Base-by-base conservation (phyloP, 2,797 vertebrate genomes). In the Ctenochaetus hawaiiensis region DNA sequence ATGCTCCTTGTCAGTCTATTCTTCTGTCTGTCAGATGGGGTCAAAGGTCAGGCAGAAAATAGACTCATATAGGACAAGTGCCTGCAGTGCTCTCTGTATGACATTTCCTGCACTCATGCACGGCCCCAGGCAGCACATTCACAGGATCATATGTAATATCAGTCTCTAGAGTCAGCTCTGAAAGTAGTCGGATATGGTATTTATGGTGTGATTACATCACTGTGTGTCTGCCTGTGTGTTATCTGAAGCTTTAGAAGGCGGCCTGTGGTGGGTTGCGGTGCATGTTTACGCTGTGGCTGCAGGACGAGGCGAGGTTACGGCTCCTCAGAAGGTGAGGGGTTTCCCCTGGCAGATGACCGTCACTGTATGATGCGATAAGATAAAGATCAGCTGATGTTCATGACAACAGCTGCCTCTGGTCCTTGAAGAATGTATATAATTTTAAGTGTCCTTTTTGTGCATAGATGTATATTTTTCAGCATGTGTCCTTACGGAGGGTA, bases 361-460 rank as follows among this genome's bases (percentile, higher is more conserved):
- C 68, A 51, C 18, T 53, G n/a, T 51, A n/a, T 88, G 70, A 86
- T 59, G 72, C 56, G 73, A 81, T 37, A 30, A 89, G 88, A 91
- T 89, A 82, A 76, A 87, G 77, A 85, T 87, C 83, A 85, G 72
- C 54, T 64, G 60, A 77, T 65, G 49, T 65, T 56, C 73, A 58
- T 60, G 68, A 77, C 41, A 61, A 62, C 71, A 67, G 37, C 13
- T 11, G 70, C 77, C n/a, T 1, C 61, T 45, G 18, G 26, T 48
- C 23, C 51, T 43, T 18, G 13, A 44, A 72, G 75, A 88, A 83
- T 75, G 78, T 3, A 64, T 13, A 53, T 45, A 9, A 44, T 57
- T 72, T 59, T 14, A 5, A 49, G 18, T 22, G 10, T 60, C 49
- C 3, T 16, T 65, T 62, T 82, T 39, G 59, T 48, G 67, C 34